Evolutionary conservation across 2,888 invertebrate species (phyloP), one percentile per base, ranked within the genome.

Genomic region (Hedychridium roseum): DNA sequence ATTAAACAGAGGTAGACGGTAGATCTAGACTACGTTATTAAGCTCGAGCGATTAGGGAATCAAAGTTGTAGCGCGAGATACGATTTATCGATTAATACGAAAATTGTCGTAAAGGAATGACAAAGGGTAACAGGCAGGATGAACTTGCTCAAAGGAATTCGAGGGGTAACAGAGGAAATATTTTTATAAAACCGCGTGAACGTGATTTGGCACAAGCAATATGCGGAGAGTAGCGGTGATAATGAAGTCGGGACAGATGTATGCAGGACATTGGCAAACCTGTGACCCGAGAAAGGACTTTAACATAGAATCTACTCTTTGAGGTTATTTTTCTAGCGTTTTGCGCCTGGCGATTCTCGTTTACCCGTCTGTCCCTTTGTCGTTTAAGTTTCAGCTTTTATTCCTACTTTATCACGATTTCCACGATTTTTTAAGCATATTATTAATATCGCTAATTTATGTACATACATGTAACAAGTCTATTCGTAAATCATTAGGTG

Each of bases 321-420:
- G 44, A 47, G 63, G 50, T 66, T 66, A 64, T 68, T 68, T 68
- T 68, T 68, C 48, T 64, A 65, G 56, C 45, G 43, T 30, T 34
- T 47, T 43, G 34, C 30, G 46, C 47, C 41, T 36, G 35, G 37
- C 50, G 37, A 36, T 18, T 47, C 15, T 41, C 40, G 18, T 11
- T 34, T 42, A 47, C 40, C 41, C 43, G 39, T 51, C 42, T 53
- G 56, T 59, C 56, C 54, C 61, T 62, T 60, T 64, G 60, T 60
- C 55, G 55, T 61, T 68, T 58, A 47, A 36, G 46, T 42, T 52
- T 54, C 53, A 50, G 47, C 52, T 50, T 47, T 34, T 49, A 39
- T 50, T 46, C 34, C 28, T 38, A 35, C 16, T 42, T 43, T 39
- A 30, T 46, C 49, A 35, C 50, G 52, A 41, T 55, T 48, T 59